These are phyloP conservation scores for cattle (Bos taurus) DNA, from an alignment of 2,113 vertebrate genomes.

Conservation along the genomic window ARS-UCD2.0 NC_037351.1:50011001-50011500, in stretches of 20 bases:
- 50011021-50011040: background rate
- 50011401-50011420: background rate
- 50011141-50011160: background rate
- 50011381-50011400: background rate
- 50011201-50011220: background rate
- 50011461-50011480: background rate
- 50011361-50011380: background rate
- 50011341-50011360: background rate
- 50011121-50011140: background rate
- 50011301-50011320: background rate
- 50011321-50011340: background rate
- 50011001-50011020: background rate
- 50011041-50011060: background rate
- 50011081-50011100: accelerated
- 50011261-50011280: background rate
- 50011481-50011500: background rate
- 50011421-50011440: background rate
- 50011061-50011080: background rate
- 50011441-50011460: background rate
- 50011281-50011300: background rate
- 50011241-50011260: background rate
- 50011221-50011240: background rate
- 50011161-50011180: background rate
- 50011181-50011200: background rate
- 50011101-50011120: background rate